Conservation (phyloP, 2,113 vertebrate species). For the Odocoileus virginianus region DNA sequence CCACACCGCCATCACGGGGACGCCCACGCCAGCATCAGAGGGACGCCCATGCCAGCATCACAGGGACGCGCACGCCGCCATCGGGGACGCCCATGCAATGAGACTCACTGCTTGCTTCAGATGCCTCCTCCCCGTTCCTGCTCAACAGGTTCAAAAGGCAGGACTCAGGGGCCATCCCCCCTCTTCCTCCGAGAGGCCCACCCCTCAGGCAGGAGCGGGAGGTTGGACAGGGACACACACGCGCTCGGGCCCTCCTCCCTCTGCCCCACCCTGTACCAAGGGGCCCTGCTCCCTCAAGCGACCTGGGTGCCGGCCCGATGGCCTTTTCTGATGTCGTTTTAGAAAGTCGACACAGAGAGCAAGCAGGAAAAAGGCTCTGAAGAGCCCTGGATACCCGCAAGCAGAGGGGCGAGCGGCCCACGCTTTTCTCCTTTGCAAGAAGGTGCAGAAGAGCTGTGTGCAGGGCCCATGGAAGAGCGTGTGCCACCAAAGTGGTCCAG, state of each 20-base stretch:
- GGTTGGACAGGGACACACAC: background rate
- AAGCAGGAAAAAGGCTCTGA: background rate
- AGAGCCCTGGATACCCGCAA: rapidly evolving
- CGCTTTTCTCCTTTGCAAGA: background rate
- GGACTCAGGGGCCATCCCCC: rapidly evolving
- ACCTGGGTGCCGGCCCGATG: background rate
- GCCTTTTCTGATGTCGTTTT: background rate
- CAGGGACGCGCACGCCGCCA: too few species aligned
- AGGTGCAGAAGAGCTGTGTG: background rate
- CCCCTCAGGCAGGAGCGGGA: background rate
- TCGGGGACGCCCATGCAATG: rapidly evolving
- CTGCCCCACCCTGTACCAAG: rapidly evolving
- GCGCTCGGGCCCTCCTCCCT: rapidly evolving
- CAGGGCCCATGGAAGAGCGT: background rate
- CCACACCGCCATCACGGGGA: too few species aligned
- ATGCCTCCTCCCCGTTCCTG: rapidly evolving
- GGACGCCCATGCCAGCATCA: too few species aligned
- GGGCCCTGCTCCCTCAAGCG: background rate
- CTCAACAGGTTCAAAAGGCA: background rate
- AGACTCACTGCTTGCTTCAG: rapidly evolving
- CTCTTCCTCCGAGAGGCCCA: rapidly evolving
- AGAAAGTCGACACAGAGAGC: background rate
- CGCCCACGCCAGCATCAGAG: rapidly evolving
- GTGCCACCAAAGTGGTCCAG: background rate
- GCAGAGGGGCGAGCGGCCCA: rapidly evolving